phyloP scores from a whole-genome alignment of 1,140 invertebrate species.

The Heliconius eleuchia region DNA sequence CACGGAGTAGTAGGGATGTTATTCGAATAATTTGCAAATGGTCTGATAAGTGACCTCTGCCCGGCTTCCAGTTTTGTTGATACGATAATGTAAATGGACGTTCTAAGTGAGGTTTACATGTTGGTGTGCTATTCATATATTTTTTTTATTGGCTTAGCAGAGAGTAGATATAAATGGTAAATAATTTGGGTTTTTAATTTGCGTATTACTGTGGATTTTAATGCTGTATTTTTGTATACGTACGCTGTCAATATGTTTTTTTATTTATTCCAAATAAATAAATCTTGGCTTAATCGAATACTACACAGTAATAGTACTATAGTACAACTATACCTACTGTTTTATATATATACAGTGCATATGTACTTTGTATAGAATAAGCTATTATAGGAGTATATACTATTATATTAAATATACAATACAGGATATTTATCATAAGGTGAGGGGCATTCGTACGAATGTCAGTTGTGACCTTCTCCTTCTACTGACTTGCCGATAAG shows the following conservation, averaged over 20 bases:
- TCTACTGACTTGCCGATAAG: not conserved
- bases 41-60: slow-evolving; percentile 39
- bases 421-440: not conserved
- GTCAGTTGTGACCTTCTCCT: not conserved
- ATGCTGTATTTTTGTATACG: too few relatives aligned
- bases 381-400: not conserved
- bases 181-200: too few relatives aligned
- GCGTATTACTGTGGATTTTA: too few relatives aligned
- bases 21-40: slow-evolving; percentile 36
- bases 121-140: not conserved
- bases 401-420: too few relatives aligned
- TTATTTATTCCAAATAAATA: too few relatives aligned
- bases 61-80: slow-evolving; percentile 25
- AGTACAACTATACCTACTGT: too few relatives aligned
- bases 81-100: slow-evolving; percentile 34
- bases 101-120: slow-evolving; percentile 36
- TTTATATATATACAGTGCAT: too few relatives aligned
- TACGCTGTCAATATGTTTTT: too few relatives aligned
- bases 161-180: too few relatives aligned
- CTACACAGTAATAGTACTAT: too few relatives aligned
- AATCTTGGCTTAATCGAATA: too few relatives aligned
- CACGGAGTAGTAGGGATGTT: slow-evolving; percentile 12
- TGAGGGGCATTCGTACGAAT: not conserved
- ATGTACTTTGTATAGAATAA: too few relatives aligned
- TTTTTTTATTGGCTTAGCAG: not conserved